Evolutionary conservation across 2,113 vertebrate species (phyloP), one percentile per base, ranked within the genome.

Genomic region (Cygnus buccinator): DNA sequence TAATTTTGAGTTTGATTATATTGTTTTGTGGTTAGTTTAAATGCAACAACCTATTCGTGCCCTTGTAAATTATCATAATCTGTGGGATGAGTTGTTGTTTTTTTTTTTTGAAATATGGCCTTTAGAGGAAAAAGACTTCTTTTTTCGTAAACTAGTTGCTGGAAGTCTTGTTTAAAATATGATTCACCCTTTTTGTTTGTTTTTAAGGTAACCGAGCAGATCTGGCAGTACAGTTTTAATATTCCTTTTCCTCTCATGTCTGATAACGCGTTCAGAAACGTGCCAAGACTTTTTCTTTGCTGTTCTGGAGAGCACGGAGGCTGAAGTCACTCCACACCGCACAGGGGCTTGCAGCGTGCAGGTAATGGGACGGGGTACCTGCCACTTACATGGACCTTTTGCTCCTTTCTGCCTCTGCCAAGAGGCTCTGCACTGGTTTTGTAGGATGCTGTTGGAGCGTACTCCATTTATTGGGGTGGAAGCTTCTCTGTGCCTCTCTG

Each of bases 21-120:
- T 78, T 81, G 57, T 37, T 89, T 93, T 89, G 84, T 72, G 68
- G 21, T 81, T 87, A 17, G 31, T 71, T 90, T 67, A 71, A 86
- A 54, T 46, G 25, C 55, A 78, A 2, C 80, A 29, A 84, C 48
- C 48, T 71, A 14, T 75, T 89, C n/a, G 46, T 81, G 82, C 61
- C 55, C 17, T 86, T 91, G 55, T 88, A 67, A 80, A 67, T 84
- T 74, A 81, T 72, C 46, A 10, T 94, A 6, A 67, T 83, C 39
- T 83, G 68, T 82, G 81, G 84, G 80, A 68, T 86, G 39, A 78
- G 22, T 85, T 22, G 68, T 88, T 48, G 67, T 62, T 87, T 22
- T 72, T 88, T 93, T 78, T 75, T 46, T 48, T 70, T 66, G 10
- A 82, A 65, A 78, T 66, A 70, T 29, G 41, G 6, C 68, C 65